Evolutionary conservation across 2,797 vertebrate species (phyloP).

Genomic region (Heteromormyrus szaboi): DNA sequence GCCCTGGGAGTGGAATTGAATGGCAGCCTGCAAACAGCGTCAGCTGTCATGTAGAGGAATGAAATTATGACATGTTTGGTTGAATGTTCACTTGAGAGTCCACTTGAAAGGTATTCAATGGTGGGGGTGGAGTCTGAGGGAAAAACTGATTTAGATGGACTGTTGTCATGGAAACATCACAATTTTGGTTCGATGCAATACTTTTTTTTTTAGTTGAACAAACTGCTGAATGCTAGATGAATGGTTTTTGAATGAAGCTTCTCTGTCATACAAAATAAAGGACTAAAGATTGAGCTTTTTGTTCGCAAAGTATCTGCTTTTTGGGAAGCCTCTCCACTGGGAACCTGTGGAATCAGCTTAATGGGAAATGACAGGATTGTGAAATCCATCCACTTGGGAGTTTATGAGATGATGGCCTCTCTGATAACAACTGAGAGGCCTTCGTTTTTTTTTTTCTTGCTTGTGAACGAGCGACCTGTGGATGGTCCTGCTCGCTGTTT

Average conservation of each 20-base stretch:
- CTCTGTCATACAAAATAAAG: conserved; percentile 4
- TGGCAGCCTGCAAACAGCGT: background rate
- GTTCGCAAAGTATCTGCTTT: background rate
- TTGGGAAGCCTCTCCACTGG: background rate
- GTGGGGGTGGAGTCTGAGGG: background rate
- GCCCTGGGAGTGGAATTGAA: background rate
- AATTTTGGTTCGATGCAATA: background rate
- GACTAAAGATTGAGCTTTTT: background rate
- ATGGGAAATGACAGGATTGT: background rate
- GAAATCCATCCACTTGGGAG: background rate
- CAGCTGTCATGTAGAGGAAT: background rate
- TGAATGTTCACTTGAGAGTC: background rate
- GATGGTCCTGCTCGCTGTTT: background rate
- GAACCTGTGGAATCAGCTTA: background rate
- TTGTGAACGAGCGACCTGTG: background rate
- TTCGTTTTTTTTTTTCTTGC: background rate
- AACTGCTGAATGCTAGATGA: background rate
- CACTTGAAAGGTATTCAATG: background rate
- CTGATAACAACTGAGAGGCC: background rate
- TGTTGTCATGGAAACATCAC: conserved; percentile 46
- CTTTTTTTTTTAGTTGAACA: background rate
- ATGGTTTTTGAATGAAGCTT: background rate
- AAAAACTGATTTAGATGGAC: background rate
- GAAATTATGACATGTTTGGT: background rate
- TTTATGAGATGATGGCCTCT: background rate